These are phyloP conservation scores for Hesperia comma DNA, from an alignment of 2,888 invertebrate genomes.

Conservation along the genomic window DNA sequence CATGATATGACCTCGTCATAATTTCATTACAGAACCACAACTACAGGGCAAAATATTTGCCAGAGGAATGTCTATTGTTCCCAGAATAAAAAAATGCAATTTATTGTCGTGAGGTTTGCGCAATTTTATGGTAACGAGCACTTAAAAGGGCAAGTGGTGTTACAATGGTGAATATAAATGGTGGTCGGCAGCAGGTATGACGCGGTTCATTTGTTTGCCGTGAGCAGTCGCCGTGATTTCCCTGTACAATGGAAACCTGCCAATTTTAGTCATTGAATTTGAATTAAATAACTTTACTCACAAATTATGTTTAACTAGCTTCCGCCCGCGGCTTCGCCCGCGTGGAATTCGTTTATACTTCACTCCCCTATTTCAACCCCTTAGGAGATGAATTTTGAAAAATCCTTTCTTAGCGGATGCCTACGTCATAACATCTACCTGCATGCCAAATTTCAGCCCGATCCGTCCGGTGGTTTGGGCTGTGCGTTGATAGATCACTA, in stretches of 20 bases:
- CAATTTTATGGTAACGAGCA: constrained; percentile 33
- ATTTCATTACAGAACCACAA: not conserved
- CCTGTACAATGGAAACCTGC: not conserved
- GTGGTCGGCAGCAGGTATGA: constrained; percentile 17
- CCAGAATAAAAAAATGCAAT: constrained; percentile 25
- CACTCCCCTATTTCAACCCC: too few relatives aligned
- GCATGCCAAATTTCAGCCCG: too few relatives aligned
- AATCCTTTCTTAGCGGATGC: too few relatives aligned
- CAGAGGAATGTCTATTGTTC: constrained; percentile 26
- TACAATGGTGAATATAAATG: constrained; percentile 32
- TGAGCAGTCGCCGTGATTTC: not conserved
- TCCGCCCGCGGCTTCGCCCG: too few relatives aligned
- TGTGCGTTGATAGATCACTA: too few relatives aligned
- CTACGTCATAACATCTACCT: too few relatives aligned
- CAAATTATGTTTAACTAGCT: too few relatives aligned
- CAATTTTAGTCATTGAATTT: not conserved
- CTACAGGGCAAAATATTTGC: constrained; percentile 1
- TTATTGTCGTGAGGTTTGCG: constrained; percentile 27
- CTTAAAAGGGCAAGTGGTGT: constrained; percentile 29
- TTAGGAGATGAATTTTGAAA: too few relatives aligned
- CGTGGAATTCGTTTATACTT: too few relatives aligned
- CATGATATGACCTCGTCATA: not conserved
- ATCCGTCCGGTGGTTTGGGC: too few relatives aligned
- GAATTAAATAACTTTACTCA: not conserved
- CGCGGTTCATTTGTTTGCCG: constrained; percentile 19